Base-by-base conservation (phyloP, 2,888 invertebrate genomes). In the Camponotus fellah region DNA sequence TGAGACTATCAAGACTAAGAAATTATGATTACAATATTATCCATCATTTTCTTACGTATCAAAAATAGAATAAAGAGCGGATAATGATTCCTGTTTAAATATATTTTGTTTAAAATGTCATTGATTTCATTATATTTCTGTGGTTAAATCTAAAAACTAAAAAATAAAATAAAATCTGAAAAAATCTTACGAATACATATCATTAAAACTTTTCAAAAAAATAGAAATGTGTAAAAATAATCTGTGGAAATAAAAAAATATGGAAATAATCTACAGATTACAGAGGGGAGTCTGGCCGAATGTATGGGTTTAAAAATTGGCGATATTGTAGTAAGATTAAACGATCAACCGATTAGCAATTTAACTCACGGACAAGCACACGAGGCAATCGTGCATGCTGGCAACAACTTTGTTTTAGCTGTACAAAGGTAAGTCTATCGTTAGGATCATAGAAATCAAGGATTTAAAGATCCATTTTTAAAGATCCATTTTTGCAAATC, bases 251-350 rank as follows among this genome's bases (percentile, higher is more conserved):
- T 32, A 10, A 58, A 53, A 82, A 60, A 53, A 53, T 32, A 6
- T 46, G 21, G 17, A 46, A 43, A 64, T 82, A 26, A 91, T 88
- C 75, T 89, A 5, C 93, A 99, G 99, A 97, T 99, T 26, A 95
- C 96, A 53, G 97, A 97, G 83, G 97, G 97, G 79, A 97, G 98
- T 88, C 96, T 98, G 58, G 98, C 99, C 0, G 97, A 98, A 93
- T 95, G 96, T 88, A 97, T 97, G 84, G 99, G 99, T 0, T 95
- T 99, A 37, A 96, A 96, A 92, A 96, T 97, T 17, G 98, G 98
- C n/a, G 99, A 99, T 95, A 96, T 97, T 56, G 96, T 99, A 87
- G 96, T 98, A 56, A 96, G 96, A 88, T 97, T 99, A 88, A 97
- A 97, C 93, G 97, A 97, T 84, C 95, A 95, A 56, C 95, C 96